Evolutionary conservation across 2,888 invertebrate species (phyloP), one percentile per base, ranked within the genome.

Genomic region (Sesamia inferens): DNA sequence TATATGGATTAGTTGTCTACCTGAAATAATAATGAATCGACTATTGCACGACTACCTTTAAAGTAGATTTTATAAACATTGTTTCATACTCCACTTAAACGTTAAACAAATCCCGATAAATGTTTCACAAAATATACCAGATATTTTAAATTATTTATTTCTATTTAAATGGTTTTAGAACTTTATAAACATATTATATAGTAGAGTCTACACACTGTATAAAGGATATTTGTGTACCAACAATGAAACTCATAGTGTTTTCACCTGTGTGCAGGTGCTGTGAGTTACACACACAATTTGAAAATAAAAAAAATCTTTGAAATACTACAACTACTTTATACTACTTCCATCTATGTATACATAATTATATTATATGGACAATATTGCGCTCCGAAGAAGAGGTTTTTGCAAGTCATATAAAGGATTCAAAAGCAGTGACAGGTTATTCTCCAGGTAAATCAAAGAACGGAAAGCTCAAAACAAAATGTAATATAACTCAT

Each of bases 181-280:
- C 42, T 42, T 5, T 42, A 42, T 42, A 5, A 42, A 42, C 8
- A 42, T 42, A 5, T 42, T 31, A 31, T 31, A 44, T 44, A 55
- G 55, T 67, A 4, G 7, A 63, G n/a, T 16, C 6, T 22, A 47
- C 10, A 22, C 0, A 3, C 11, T 19, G 4, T 61, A 7, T 47
- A 47, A 47, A 71, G 22, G 8, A 61, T 42, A 48, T 72, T 16
- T 14, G 24, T 58, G 54, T 62, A 54, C 24, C 16, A 42, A 22
- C 16, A 62, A 57, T 72, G n/a, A 2, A 44, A 0, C 44, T 55
- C 2, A 6, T 16, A 55, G 22, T 72, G 51, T 57, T 13, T 62
- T 39, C 65, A 24, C 47, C 22, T n/a, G 51, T 24, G 8, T 51
- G 5, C 76, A 62, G 61, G 51, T 66, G 65, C 22, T 55, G 13